These are phyloP conservation scores for Arbacia lixula DNA, from an alignment of 53 echinoderm and acorn worm genomes.

Conservation along the genomic window DNA sequence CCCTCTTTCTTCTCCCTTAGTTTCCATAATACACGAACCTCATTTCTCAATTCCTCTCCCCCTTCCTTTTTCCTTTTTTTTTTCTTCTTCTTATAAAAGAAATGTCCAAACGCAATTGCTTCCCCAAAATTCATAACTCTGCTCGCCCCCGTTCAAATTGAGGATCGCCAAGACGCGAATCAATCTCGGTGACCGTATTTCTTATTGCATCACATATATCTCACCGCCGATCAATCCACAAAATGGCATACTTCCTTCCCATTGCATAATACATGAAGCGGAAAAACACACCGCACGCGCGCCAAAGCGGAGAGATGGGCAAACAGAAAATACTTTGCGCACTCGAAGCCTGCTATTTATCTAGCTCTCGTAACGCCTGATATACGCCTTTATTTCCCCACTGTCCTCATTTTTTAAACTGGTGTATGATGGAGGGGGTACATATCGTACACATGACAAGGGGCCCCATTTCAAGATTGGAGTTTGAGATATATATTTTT, in stretches of 20 bases:
- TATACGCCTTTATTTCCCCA: conserved; percentile 9
- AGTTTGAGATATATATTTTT: no score
- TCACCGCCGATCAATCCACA: conserved; percentile 40
- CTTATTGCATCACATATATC: not conserved
- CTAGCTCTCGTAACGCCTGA: not conserved
- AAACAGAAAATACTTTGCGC: conserved; percentile 28
- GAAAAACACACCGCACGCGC: not conserved
- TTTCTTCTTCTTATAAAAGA: not conserved
- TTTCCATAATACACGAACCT: no score
- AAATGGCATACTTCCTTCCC: conserved; percentile 22
- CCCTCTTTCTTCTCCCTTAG: no score
- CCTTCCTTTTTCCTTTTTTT: not conserved
- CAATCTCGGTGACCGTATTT: no score
- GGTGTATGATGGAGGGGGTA: no score
- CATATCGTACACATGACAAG: no score
- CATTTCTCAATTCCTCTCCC: not conserved
- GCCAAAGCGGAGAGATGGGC: conserved; percentile 22
- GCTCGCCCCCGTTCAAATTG: not conserved
- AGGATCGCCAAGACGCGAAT: no score
- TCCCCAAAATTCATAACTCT: not conserved
- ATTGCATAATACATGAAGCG: conserved; percentile 45
- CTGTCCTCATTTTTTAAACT: conserved; percentile 26
- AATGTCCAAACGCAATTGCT: not conserved
- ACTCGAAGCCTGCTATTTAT: conserved; percentile 17
- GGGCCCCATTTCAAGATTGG: no score